Evolutionary conservation across 1,140 invertebrate species (phyloP), one percentile per base, ranked within the genome.

Genomic region (Papilio helenus): DNA sequence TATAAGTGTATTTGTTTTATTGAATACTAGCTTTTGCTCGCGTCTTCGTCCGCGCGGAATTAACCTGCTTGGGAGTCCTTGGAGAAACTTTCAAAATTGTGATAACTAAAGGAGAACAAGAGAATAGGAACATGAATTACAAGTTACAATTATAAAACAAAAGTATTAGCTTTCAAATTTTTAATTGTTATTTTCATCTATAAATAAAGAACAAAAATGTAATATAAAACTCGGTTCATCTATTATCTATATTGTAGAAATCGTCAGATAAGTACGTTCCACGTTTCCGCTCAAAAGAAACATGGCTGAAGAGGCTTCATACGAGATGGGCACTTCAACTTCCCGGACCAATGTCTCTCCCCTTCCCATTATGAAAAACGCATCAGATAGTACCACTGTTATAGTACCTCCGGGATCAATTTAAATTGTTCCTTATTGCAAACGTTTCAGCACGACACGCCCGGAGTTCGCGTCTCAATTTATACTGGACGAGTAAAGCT

Each of bases 361-460:
- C 42, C 72, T 49, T 51, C 44, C 20, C 42, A 74, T 74, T 74
- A 74, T 74, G 72, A 74, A 74, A 74, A 74, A 74, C 72, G 72
- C 44, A 74, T 74, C 72, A 74, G 44, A 74, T 74, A 49, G 44
- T 26, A 74, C 72, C 14, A 23, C 18, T 23, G 39, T 74, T 44
- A 44, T 29, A 44, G n/a, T 44, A 49, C 0, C 61, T 29, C 23
- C 7, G 61, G 26, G 61, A 51, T 72, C 44, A 74, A 74, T 74
- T 26, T 12, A 74, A 74, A 74, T 74, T 29, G 72, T 74, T 49
- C 44, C 44, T 74, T 74, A 74, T 29, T 46, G 39, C 61, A 16
- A 68, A 12, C 9, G 23, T 14, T 16, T 14, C 16, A 34, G 12
- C 16, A 68, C 61, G 61, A 29, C 26, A 29, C 12, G 61, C 44